Base-by-base conservation (phyloP, 2,797 vertebrate species). In the Discoglossus pictus region DNA sequence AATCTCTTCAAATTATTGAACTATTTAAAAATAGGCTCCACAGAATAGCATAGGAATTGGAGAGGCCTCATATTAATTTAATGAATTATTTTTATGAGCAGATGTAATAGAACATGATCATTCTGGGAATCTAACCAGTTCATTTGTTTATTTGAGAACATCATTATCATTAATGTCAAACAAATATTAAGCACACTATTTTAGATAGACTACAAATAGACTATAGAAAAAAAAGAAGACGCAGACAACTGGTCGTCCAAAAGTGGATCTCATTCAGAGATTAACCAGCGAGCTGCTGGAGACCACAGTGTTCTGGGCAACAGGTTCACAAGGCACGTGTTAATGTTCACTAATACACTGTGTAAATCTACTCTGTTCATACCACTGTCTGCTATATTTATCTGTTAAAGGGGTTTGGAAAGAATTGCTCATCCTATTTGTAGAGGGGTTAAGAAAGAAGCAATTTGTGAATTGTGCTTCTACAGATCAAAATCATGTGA, bases 401-500 rank as follows among this genome's bases (percentile, higher is more conserved):
- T 59, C 55, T 43, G n/a, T 46, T 47, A 50, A 21, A 7, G 46
- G 13, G 23, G 34, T 46, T 39, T 35, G 44, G 55, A 68, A 35
- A 60, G 7, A 47, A 16, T 31, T 8, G 9, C 44, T 43, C 20
- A 67, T 43, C 23, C 44, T 36, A 70, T 31, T 43, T 74, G n/a
- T 13, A 43, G 42, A 72, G 21, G 68, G 44, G 60, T 7, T 5
- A 52, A 78, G n/a, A n/a, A 63, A 36, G 39, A 81, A 72, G 44
- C 50, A 53, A 73, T n/a, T n/a, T n/a, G 51, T 66, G 72, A 54
- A 54, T 68, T 73, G 58, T 55, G 67, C 73, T 79, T 56, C 74
- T 58, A 68, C 59, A 72, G 58, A 78, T 77, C 68, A 71, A 76
- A 84, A 75, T 75, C 77, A 73, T 84, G 80, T 81, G 80, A 83